Conservation (phyloP, 1,140 invertebrate genomes). For the Penaeus indicus region DNA sequence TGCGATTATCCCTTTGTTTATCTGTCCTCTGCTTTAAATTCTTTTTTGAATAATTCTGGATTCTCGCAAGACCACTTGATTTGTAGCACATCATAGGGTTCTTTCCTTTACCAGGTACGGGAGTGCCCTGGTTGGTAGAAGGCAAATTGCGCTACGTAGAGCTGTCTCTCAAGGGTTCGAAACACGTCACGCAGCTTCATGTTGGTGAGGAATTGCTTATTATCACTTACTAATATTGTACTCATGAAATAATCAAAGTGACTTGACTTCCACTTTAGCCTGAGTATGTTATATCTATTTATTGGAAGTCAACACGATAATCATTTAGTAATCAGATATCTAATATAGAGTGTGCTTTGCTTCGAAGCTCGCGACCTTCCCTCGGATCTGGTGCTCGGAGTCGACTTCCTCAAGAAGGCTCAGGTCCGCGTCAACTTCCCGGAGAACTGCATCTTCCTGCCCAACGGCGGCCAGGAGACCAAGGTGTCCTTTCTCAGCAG, state of each 20-base stretch:
- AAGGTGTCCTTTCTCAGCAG: constrained; percentile 54
- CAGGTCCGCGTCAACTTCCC: constrained; percentile 61
- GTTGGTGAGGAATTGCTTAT: constrained; percentile 36
- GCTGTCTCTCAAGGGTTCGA: constrained; percentile 55
- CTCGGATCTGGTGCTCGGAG: constrained; percentile 59
- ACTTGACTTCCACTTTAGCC: too few species aligned
- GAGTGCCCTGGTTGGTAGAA: constrained; percentile 57
- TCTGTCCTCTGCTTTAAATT: too few species aligned
- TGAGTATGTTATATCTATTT: too few species aligned
- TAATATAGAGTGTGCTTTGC: too few species aligned
- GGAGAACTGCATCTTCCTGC: constrained; percentile 57
- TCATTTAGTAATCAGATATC: too few species aligned
- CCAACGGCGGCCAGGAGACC: constrained; percentile 34
- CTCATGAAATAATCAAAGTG: too few species aligned
- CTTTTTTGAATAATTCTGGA: too few species aligned
- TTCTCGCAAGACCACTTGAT: too few species aligned
- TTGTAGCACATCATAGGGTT: background rate
- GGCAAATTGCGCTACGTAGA: constrained; percentile 61
- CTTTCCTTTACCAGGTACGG: constrained; percentile 40
- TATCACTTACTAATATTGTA: too few species aligned
- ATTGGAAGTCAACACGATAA: too few species aligned
- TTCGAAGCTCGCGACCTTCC: constrained; percentile 38
- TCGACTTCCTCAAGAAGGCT: constrained; percentile 62
- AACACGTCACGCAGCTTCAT: constrained; percentile 61
- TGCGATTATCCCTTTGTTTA: too few species aligned